Percentiles rank a stretch among this genome's conserved stretches.
Evolutionary conservation across 2,797 vertebrate genomes (phyloP).

Genomic region (Luscinia megarhynchos): DNA sequence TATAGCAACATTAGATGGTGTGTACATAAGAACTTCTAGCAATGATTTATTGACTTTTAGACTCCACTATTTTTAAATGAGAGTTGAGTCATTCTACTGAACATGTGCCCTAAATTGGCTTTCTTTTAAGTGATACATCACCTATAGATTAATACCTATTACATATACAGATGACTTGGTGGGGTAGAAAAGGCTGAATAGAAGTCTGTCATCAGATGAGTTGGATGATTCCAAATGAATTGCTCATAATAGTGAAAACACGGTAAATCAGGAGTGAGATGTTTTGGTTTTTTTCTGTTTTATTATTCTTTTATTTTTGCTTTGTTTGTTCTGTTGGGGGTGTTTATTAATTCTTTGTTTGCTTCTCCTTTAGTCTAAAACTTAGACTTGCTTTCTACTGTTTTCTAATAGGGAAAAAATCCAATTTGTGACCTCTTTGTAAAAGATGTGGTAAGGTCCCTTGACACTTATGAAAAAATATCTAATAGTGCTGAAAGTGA

Average conservation of each 20-base stretch:
- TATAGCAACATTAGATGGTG: not conserved
- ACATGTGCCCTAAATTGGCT: not conserved
- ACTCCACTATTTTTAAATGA: not conserved
- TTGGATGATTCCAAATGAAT: not conserved
- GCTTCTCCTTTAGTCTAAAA: not conserved
- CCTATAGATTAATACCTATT: not conserved
- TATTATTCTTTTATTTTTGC: accelerated
- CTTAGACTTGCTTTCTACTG: not conserved
- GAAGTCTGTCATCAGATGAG: not conserved
- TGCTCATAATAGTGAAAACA: accelerated
- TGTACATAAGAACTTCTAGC: not conserved
- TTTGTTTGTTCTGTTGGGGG: accelerated
- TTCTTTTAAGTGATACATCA: not conserved
- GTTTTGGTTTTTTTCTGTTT: not conserved
- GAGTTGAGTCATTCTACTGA: not conserved
- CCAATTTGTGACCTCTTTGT: not conserved
- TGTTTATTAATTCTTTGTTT: not conserved
- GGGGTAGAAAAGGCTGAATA: not conserved
- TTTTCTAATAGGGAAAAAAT: not conserved
- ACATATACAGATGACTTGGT: not conserved
- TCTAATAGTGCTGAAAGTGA: not conserved
- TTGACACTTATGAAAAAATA: not conserved
- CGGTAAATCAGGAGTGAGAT: not conserved
- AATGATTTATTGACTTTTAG: not conserved
- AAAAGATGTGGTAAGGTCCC: not conserved